Percentiles rank a stretch among this genome's conserved stretches.
Conservation (phyloP, 2,797 vertebrate species). For the Novumbra hubbsi region DNA sequence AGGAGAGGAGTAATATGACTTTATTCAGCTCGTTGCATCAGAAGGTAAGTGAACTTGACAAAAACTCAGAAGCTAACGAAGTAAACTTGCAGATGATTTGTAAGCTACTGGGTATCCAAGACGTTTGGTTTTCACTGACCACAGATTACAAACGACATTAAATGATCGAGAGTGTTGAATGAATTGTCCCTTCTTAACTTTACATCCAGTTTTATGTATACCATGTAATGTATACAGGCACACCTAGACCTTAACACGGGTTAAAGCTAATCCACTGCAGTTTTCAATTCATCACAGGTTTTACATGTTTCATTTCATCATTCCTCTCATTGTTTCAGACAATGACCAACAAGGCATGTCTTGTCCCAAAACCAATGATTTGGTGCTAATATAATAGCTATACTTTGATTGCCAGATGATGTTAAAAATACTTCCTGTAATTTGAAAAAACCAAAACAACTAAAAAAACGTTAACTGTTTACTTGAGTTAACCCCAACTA, state of each 20-base stretch:
- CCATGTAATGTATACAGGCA: too few species aligned
- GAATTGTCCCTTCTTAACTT: background rate
- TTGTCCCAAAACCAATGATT: background rate
- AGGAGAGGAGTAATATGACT: slow-evolving; percentile 48
- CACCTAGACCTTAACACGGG: too few species aligned
- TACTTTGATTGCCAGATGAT: too few species aligned
- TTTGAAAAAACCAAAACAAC: too few species aligned
- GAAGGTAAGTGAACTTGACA: background rate
- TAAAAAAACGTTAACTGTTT: too few species aligned
- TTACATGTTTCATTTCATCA: too few species aligned
- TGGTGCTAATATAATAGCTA: too few species aligned
- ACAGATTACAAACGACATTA: background rate
- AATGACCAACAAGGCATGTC: background rate
- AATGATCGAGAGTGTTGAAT: background rate
- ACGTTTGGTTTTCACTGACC: background rate
- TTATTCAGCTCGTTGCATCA: slow-evolving; percentile 37
- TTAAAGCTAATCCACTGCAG: too few species aligned
- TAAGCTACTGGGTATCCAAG: background rate
- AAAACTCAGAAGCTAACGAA: background rate
- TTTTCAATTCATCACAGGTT: too few species aligned
- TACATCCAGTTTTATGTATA: too few species aligned
- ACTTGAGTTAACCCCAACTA: too few species aligned
- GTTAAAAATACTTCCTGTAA: too few species aligned
- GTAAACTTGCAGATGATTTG: background rate
- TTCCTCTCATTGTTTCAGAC: background rate